Conservation (phyloP, 2,797 vertebrate species). For the Sebastes itinus region DNA sequence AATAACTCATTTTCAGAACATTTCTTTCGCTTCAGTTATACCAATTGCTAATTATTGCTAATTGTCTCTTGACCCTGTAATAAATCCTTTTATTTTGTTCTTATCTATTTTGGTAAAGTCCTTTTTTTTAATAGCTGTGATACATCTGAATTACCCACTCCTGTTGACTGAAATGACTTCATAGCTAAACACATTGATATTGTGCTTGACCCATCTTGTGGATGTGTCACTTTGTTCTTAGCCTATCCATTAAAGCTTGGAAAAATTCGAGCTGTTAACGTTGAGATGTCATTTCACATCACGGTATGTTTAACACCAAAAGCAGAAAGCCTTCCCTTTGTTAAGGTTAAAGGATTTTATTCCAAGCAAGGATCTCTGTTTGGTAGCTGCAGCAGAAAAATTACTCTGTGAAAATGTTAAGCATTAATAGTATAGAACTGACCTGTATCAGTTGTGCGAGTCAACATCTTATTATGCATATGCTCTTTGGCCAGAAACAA, state of each 20-base stretch:
- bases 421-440: neutral
- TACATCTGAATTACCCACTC: neutral
- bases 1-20: neutral
- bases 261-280: neutral
- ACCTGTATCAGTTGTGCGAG: neutral
- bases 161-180: neutral
- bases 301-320: neutral
- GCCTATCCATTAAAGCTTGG: neutral
- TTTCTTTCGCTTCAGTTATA: neutral
- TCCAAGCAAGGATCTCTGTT: neutral
- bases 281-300: neutral
- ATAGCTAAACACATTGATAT: neutral
- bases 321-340: neutral
- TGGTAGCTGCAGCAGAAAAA: too few species aligned
- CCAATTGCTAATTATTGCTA: neutral
- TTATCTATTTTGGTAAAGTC: neutral
- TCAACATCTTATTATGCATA: neutral
- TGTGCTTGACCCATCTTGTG: neutral
- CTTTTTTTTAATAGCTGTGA: neutral
- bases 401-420: neutral
- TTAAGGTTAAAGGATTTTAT: neutral
- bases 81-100: neutral
- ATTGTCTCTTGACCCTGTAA: neutral
- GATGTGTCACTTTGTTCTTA: neutral
- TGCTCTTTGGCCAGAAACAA: neutral